Evolutionary conservation across 2,797 vertebrate species (phyloP).

Genomic region (Chelon auratus): DNA sequence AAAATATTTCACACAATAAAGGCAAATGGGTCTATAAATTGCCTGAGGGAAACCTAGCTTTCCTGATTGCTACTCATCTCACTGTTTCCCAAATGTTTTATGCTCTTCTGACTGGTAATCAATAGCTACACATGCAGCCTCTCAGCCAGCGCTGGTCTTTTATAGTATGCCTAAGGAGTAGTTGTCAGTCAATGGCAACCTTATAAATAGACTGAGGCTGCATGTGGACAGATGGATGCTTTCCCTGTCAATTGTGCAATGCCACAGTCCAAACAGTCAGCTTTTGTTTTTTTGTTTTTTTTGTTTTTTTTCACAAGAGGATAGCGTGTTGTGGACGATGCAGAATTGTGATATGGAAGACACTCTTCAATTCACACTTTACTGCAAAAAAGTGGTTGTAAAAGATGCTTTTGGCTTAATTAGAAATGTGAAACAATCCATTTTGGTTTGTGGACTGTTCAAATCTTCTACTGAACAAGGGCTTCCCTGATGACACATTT

Average conservation of each 20-base stretch:
- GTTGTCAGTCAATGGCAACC: constrained; percentile 74
- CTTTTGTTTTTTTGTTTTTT: constrained; percentile 9
- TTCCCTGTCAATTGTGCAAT: constrained; percentile 62
- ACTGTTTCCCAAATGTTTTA: constrained; percentile 84
- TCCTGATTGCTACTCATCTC: constrained; percentile 82
- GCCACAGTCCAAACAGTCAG: constrained; percentile 53
- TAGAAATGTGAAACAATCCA: no score
- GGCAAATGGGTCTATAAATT: constrained; percentile 83
- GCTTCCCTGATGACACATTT: background rate
- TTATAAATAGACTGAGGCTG: constrained; percentile 72
- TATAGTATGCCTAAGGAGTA: constrained; percentile 68
- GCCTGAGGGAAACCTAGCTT: constrained; percentile 81
- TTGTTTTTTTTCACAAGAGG: background rate
- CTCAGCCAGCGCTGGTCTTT: constrained; percentile 67
- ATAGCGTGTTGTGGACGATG: constrained; percentile 7
- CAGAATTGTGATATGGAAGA: constrained; percentile 2
- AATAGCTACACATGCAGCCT: constrained; percentile 84
- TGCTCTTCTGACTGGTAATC: constrained; percentile 85
- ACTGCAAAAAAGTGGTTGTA: background rate
- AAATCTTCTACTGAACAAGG: background rate
- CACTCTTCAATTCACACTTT: constrained; percentile 1
- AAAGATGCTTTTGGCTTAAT: no score
- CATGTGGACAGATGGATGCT: constrained; percentile 66
- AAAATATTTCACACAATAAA: constrained; percentile 79
- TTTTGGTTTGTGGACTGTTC: background rate